A percentile compares a stretch with the other conserved stretches of the same genome.
Conservation (phyloP, 2,113 vertebrate species). For the Trachemys scripta region DNA sequence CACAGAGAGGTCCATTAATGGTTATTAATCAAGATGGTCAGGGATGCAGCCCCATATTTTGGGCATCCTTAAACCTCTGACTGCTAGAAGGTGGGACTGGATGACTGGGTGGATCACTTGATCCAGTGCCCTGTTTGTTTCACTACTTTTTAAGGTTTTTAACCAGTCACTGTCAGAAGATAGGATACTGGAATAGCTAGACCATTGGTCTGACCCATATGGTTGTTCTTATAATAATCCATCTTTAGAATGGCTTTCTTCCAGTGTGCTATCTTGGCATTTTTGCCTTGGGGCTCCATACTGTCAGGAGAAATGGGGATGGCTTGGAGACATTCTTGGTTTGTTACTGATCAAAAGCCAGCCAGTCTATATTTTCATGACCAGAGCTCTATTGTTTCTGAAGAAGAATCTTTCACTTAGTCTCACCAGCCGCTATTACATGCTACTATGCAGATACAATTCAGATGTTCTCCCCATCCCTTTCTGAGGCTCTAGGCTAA, state of each 20-base stretch:
- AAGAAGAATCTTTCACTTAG: not conserved
- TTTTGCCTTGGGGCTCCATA: not conserved
- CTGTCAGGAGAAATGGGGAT: slow-evolving; percentile 1
- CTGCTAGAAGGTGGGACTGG: too few species aligned
- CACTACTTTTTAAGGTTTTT: too few species aligned
- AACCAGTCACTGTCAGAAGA: too few species aligned
- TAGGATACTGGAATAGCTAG: too few species aligned
- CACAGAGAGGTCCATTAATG: too few species aligned
- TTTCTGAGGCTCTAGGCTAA: not conserved
- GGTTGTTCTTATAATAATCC: not conserved
- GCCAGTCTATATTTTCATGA: not conserved
- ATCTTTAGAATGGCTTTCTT: not conserved
- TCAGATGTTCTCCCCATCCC: not conserved
- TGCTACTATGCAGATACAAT: not conserved
- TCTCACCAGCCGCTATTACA: not conserved
- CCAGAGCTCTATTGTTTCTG: not conserved
- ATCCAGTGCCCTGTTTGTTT: too few species aligned
- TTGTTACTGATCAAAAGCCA: not conserved
- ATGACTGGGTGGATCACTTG: too few species aligned
- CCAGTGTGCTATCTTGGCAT: not conserved
- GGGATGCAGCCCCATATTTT: too few species aligned
- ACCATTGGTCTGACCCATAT: too few species aligned
- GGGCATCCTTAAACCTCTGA: too few species aligned
- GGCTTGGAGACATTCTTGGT: not conserved
- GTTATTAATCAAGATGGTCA: too few species aligned